Conservation (phyloP, 2,113 vertebrate species). For the Pitta sordida region DNA sequence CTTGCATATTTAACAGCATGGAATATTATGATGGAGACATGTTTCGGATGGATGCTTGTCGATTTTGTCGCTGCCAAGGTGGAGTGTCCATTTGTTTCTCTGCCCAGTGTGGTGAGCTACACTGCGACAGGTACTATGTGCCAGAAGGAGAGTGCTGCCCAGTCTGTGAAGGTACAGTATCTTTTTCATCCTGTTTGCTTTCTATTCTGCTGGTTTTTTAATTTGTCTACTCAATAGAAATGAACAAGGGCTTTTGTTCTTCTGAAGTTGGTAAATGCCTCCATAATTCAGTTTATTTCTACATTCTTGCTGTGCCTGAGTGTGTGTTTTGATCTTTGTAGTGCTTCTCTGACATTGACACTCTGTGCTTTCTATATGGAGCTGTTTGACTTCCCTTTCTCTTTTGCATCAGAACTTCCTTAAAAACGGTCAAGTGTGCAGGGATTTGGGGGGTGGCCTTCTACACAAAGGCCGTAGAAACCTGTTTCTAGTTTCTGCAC, state of each 20-base stretch:
- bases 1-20: slow-evolving; percentile 82
- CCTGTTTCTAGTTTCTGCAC: neutral
- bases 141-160: slow-evolving; percentile 90
- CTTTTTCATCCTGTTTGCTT: neutral
- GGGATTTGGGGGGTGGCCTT: neutral
- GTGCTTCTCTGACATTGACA: neutral
- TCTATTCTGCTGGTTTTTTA: neutral
- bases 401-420: neutral
- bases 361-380: neutral
- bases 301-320: neutral
- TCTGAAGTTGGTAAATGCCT: neutral
- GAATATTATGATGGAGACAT: slow-evolving; percentile 86
- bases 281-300: neutral
- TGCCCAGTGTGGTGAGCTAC: slow-evolving; percentile 85
- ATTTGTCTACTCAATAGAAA: neutral
- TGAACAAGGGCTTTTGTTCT: neutral
- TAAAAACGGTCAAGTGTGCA: neutral
- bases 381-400: neutral
- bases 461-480: neutral
- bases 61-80: slow-evolving; percentile 86
- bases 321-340: neutral
- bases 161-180: slow-evolving; percentile 82
- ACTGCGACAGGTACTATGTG: slow-evolving; percentile 84
- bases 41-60: slow-evolving; percentile 88
- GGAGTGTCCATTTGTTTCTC: slow-evolving; percentile 88